Conservation (phyloP, 1,140 invertebrate genomes). For the Thalassaphorura encarpata region DNA sequence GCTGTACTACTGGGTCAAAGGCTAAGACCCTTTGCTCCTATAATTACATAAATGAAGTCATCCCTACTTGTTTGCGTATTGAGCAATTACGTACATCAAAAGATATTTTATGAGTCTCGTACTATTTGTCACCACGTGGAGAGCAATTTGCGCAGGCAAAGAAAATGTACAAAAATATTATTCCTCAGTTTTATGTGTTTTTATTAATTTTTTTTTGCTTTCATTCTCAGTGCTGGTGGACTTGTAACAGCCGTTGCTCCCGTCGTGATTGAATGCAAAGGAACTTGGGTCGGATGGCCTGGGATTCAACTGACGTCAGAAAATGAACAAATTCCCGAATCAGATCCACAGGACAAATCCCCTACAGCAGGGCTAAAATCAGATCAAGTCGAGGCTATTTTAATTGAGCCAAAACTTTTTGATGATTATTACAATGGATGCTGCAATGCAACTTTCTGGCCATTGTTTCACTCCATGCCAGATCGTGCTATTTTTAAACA, state of each 20-base stretch:
- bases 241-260: slow-evolving; percentile 41
- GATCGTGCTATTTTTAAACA: slow-evolving; percentile 37
- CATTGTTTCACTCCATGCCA: slow-evolving; percentile 40
- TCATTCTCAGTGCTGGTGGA: slow-evolving; percentile 38
- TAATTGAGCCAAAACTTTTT: slow-evolving; percentile 34
- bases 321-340: slow-evolving; percentile 36
- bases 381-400: slow-evolving; percentile 36
- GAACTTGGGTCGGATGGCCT: slow-evolving; percentile 42
- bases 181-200: too few relatives aligned
- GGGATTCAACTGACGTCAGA: slow-evolving; percentile 33
- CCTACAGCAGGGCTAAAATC: slow-evolving; percentile 39
- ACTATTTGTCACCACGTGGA: too few relatives aligned
- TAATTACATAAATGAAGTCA: too few relatives aligned
- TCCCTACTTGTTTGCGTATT: neutral
- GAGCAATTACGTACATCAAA: neutral
- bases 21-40: too few relatives aligned
- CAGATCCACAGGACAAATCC: slow-evolving; percentile 35
- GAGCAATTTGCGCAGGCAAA: too few relatives aligned
- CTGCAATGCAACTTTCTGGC: slow-evolving; percentile 73
- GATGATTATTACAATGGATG: slow-evolving; percentile 47
- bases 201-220: neutral
- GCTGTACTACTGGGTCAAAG: too few relatives aligned
- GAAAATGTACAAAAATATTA: neutral
- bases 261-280: slow-evolving; percentile 37
- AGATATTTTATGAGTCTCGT: too few relatives aligned